Conservation (phyloP, 2,888 invertebrate species). For the Nemotelus nigrinus region DNA sequence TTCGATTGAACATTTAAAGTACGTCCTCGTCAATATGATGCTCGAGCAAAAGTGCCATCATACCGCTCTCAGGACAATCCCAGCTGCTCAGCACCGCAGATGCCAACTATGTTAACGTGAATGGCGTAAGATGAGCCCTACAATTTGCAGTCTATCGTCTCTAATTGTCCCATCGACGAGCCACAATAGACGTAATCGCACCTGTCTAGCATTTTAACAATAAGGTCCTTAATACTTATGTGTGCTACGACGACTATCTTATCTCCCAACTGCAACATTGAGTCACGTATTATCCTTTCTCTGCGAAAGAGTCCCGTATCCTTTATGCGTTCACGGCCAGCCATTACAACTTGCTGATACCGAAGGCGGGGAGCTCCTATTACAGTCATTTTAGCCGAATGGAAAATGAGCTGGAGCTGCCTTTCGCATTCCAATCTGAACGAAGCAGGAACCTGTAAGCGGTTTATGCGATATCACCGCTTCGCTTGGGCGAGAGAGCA, state of each 20-base stretch:
- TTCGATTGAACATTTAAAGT: too few relatives aligned
- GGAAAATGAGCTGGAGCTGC: conserved; percentile 30
- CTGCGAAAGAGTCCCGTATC: not conserved
- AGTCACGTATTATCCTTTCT: conserved; percentile 26
- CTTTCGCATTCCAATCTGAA: conserved; percentile 28
- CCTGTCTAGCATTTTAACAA: conserved; percentile 39
- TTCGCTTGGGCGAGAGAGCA: not conserved
- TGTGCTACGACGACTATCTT: conserved; percentile 4
- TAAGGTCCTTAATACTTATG: conserved; percentile 19
- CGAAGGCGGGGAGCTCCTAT: conserved; percentile 21
- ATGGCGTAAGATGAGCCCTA: conserved; percentile 13
- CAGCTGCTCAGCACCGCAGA: not conserved
- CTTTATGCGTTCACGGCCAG: not conserved
- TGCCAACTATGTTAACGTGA: conserved; percentile 1
- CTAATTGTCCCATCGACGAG: conserved; percentile 28
- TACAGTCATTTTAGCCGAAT: conserved; percentile 30
- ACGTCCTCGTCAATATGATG: too few relatives aligned
- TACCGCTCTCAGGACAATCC: not conserved
- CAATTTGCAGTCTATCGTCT: conserved; percentile 31
- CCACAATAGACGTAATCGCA: conserved; percentile 35
- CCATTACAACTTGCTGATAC: not conserved
- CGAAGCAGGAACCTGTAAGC: conserved; percentile 2
- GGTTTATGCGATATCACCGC: conserved; percentile 12
- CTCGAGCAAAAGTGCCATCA: too few relatives aligned
- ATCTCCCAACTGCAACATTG: conserved; percentile 14